phyloP scores from a whole-genome alignment of 2,113 vertebrate genomes.

The Cercocebus atys region DNA sequence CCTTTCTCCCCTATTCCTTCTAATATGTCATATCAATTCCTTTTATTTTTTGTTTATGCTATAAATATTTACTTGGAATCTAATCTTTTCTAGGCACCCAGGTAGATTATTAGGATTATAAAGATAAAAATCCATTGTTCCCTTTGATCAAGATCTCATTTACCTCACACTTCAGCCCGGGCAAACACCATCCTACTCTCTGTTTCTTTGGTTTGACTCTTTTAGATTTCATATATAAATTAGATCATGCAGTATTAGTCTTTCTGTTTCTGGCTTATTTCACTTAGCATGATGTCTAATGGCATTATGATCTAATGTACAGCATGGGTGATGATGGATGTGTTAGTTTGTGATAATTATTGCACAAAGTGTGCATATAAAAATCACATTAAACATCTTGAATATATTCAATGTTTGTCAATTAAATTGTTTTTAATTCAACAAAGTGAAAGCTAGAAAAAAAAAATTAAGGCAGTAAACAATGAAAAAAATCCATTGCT shows the following conservation, averaged over 20 bases:
- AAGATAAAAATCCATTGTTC: not conserved
- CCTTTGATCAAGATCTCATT: not conserved
- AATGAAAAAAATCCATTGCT: not conserved
- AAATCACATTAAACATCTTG: not conserved
- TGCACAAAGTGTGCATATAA: too few species aligned
- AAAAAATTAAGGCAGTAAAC: not conserved
- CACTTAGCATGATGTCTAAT: not conserved
- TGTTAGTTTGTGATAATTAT: too few species aligned
- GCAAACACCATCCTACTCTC: not conserved
- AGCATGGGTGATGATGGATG: not conserved
- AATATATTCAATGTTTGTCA: not conserved
- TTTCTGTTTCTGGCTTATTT: not conserved
- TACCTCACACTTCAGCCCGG: rapidly evolving
- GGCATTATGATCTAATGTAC: rapidly evolving
- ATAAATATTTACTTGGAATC: not conserved
- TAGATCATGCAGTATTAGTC: not conserved
- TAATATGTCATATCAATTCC: not conserved
- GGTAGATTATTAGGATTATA: not conserved
- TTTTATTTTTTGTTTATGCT: not conserved
- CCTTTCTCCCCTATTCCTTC: not conserved
- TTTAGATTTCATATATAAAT: not conserved
- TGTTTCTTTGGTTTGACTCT: not conserved
- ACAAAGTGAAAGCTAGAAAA: not conserved
- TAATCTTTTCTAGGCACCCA: not conserved
- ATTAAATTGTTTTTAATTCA: not conserved